Evolutionary conservation across 2,797 vertebrate species (phyloP).

Genomic region (Serranus cabrilla): DNA sequence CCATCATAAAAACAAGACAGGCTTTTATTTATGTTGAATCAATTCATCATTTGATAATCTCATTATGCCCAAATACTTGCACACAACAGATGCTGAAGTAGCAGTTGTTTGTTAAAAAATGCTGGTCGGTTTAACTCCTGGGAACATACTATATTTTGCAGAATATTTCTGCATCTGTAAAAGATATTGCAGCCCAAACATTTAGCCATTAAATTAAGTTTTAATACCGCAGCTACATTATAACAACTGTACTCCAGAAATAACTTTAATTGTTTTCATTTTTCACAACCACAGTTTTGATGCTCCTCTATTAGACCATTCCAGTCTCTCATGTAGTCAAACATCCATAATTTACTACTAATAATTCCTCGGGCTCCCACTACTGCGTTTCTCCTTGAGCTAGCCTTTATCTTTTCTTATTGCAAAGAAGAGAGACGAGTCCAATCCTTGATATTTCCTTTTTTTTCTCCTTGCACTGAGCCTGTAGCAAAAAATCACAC

Average conservation of each 20-base stretch:
- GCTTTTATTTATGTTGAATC: neutral
- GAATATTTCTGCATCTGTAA: neutral
- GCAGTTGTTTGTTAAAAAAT: slow-evolving; percentile 19
- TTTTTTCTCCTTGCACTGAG: slow-evolving; percentile 5
- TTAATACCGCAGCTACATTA: slow-evolving; percentile 18
- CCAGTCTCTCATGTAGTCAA: slow-evolving; percentile 41
- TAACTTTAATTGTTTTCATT: slow-evolving; percentile 53
- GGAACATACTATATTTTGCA: neutral
- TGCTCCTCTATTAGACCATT: slow-evolving; percentile 51
- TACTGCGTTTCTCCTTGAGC: slow-evolving; percentile 46
- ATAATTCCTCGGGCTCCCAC: slow-evolving; percentile 48
- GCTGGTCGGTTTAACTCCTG: neutral
- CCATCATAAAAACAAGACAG: neutral
- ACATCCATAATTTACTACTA: slow-evolving; percentile 70
- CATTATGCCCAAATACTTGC: neutral
- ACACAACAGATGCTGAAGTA: neutral
- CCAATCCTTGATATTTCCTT: slow-evolving; percentile 36
- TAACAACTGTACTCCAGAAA: slow-evolving; percentile 20
- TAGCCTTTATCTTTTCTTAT: slow-evolving; percentile 48
- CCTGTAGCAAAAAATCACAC: slow-evolving; percentile 40
- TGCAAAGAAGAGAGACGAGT: slow-evolving; percentile 37
- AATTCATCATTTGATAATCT: neutral
- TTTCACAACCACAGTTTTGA: slow-evolving; percentile 36
- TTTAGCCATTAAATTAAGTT: slow-evolving; percentile 21
- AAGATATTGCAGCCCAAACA: slow-evolving; percentile 23